These are phyloP conservation scores for Amiota minor DNA, from an alignment of 2,888 invertebrate genomes.

Conservation along the genomic window DNA sequence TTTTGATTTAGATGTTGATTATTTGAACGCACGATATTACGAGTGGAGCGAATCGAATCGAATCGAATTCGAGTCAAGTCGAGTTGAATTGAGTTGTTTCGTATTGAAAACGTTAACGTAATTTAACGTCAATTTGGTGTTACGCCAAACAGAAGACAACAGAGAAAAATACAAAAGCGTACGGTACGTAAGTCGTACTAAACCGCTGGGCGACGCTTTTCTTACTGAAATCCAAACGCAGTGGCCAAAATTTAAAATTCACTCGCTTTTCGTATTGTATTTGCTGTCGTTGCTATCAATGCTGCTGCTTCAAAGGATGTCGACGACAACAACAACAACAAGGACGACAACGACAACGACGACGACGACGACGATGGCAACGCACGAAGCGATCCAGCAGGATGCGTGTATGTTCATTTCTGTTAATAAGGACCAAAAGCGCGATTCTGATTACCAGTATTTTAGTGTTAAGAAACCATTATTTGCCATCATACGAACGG, in stretches of 20 bases:
- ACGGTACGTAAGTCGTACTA: conserved; percentile 71
- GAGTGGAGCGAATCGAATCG: conserved; percentile 14
- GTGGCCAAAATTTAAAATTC: conserved; percentile 58
- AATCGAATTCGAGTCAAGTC: conserved; percentile 49
- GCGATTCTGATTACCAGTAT: conserved; percentile 10
- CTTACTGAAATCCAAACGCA: conserved; percentile 72
- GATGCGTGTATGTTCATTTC: neutral
- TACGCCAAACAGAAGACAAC: conserved; percentile 52
- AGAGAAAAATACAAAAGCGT: conserved; percentile 67
- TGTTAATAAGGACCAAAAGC: too few species aligned
- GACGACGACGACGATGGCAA: conserved; percentile 34
- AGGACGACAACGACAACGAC: conserved; percentile 37
- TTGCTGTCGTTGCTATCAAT: conserved; percentile 19
- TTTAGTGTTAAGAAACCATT: neutral
- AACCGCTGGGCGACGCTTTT: conserved; percentile 75
- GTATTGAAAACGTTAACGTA: too few species aligned
- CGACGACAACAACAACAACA: conserved; percentile 44
- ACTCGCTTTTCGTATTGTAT: conserved; percentile 41
- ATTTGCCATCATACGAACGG: too few species aligned
- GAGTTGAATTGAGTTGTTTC: conserved; percentile 51
- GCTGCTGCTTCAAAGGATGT: conserved; percentile 44
- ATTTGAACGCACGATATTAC: neutral
- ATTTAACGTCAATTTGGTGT: conserved; percentile 22
- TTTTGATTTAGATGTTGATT: neutral
- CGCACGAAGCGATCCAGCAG: conserved; percentile 30